phyloP scores from a whole-genome alignment of 2,113 vertebrate genomes.

The Archocentrus centrarchus region DNA sequence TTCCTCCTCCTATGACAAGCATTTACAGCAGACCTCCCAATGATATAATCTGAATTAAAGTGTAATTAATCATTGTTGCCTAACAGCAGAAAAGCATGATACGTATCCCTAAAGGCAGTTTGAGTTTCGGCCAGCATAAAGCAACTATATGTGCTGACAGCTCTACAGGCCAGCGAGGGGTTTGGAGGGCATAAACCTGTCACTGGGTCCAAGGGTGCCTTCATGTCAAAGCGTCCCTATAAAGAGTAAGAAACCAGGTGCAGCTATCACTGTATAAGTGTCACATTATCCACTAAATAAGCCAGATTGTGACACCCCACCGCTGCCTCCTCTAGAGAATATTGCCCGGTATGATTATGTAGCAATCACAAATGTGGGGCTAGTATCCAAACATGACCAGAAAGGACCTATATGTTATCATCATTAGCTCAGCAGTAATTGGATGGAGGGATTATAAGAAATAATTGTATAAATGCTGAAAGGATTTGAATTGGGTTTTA shows the following conservation, averaged over 20 bases:
- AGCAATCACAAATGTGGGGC: too few relatives aligned
- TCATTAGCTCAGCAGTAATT: not conserved
- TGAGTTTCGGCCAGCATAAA: not conserved
- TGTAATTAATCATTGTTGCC: not conserved
- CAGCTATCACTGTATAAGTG: not conserved
- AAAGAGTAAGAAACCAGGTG: not conserved
- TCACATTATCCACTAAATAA: not conserved
- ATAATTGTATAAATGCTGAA: not conserved
- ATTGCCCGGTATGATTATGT: too few relatives aligned
- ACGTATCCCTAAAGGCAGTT: accelerated
- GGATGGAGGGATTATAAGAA: not conserved
- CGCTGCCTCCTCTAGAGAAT: not conserved
- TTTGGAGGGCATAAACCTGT: not conserved
- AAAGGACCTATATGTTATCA: accelerated
- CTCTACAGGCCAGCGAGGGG: not conserved
- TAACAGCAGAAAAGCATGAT: not conserved
- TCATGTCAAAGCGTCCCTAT: not conserved
- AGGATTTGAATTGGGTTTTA: not conserved
- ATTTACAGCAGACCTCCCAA: not conserved
- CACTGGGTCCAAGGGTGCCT: not conserved
- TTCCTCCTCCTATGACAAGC: not conserved
- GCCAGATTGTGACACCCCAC: not conserved
- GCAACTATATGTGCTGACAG: not conserved
- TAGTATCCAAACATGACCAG: too few relatives aligned
- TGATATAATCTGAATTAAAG: not conserved